Percentiles rank a stretch among this genome's conserved stretches.
phyloP scores from a whole-genome alignment of 2,113 vertebrate genomes.

The Urocolius indicus region DNA sequence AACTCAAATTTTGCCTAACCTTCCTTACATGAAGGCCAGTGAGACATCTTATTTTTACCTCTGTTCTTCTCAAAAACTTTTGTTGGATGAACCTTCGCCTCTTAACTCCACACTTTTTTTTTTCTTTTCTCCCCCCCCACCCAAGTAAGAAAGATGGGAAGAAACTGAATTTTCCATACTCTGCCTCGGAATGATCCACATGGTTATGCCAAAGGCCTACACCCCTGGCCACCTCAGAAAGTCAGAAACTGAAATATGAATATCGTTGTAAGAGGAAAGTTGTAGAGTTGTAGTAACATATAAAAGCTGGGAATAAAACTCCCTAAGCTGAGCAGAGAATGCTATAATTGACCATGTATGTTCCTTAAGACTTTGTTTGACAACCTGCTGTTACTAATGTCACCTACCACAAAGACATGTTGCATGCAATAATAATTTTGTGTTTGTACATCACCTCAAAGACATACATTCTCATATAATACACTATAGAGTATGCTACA shows the following conservation, averaged over 20 bases:
- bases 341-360: background rate
- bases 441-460: background rate
- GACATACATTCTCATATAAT: background rate
- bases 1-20: background rate
- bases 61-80: background rate
- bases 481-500: background rate
- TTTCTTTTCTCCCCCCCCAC: background rate
- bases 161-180: background rate
- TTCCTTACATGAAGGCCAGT: background rate
- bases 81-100: fast-evolving
- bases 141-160: background rate
- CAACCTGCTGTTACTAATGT: background rate
- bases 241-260: background rate
- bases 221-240: background rate
- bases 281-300: background rate
- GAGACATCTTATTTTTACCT: background rate
- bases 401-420: background rate
- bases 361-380: background rate
- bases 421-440: background rate
- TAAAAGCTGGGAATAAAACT: background rate
- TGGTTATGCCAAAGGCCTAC: background rate
- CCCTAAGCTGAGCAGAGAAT: background rate
- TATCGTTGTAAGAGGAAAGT: background rate
- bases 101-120: fast-evolving
- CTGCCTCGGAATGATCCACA: background rate